Percentiles rank a stretch among this genome's conserved stretches.
Conservation (phyloP, 1,140 invertebrate genomes). For the Ceratoteleas bidentatus region DNA sequence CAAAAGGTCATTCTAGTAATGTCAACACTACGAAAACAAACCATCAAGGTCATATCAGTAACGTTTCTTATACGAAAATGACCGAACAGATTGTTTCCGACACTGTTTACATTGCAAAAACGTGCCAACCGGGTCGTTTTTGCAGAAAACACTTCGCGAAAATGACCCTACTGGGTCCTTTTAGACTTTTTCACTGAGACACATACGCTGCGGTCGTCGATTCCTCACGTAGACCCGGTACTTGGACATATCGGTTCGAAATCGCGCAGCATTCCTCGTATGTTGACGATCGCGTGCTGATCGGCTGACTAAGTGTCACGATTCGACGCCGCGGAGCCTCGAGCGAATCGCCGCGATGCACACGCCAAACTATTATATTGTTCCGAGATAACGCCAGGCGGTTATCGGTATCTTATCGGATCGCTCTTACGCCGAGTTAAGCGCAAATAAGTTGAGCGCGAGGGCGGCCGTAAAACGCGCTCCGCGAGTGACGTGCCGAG, state of each 20-base stretch:
- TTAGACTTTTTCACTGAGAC: too few relatives aligned
- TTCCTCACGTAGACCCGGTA: slow-evolving; percentile 72
- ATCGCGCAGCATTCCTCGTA: slow-evolving; percentile 33
- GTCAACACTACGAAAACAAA: too few relatives aligned
- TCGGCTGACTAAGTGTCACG: slow-evolving; percentile 27
- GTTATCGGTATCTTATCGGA: slow-evolving; percentile 74
- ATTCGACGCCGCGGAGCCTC: slow-evolving; percentile 26
- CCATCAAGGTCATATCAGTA: too few relatives aligned
- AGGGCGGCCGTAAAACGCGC: neutral
- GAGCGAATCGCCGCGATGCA: slow-evolving; percentile 18
- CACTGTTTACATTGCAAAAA: too few relatives aligned
- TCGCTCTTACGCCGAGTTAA: slow-evolving; percentile 1
- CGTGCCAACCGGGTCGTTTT: too few relatives aligned
- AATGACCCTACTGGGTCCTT: too few relatives aligned
- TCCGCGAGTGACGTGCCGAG: neutral
- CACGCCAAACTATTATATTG: slow-evolving; percentile 21
- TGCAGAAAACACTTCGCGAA: too few relatives aligned
- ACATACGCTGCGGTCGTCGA: too few relatives aligned
- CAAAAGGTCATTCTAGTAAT: too few relatives aligned
- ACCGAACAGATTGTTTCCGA: too few relatives aligned
- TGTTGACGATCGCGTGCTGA: slow-evolving; percentile 32
- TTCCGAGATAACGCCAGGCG: slow-evolving; percentile 69
- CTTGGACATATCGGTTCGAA: slow-evolving; percentile 61
- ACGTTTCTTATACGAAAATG: too few relatives aligned
- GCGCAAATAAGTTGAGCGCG: slow-evolving; percentile 28